Percentiles rank a stretch among this genome's conserved stretches.
Conservation (phyloP, 2,113 vertebrate species). For the Nycticebus coucang region DNA sequence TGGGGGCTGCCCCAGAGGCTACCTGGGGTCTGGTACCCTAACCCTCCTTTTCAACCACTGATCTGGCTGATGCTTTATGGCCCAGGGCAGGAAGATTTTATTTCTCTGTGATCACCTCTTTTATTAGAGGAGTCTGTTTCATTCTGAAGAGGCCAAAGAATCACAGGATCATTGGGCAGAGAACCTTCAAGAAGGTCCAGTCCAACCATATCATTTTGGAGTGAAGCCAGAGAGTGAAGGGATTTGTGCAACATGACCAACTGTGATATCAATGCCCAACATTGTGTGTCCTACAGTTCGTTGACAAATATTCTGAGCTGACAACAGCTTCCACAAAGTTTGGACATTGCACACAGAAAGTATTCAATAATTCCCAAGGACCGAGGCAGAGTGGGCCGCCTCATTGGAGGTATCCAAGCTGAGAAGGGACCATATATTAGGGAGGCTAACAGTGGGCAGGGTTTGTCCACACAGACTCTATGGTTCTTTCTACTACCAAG, state of each 20-base stretch:
- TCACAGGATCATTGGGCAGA: neutral
- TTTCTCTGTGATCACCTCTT: neutral
- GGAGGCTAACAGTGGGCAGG: neutral
- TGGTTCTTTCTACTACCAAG: neutral
- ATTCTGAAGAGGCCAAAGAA: neutral
- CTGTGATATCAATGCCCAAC: neutral
- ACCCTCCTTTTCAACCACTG: neutral
- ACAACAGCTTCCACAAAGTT: neutral
- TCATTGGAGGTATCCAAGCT: neutral
- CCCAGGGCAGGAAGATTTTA: neutral
- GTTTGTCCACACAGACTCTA: neutral
- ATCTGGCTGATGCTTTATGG: neutral
- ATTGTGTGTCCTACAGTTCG: neutral
- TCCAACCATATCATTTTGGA: neutral
- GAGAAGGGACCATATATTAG: neutral
- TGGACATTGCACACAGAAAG: neutral
- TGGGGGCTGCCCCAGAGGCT: neutral
- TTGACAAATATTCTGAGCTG: neutral
- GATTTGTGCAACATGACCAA: neutral
- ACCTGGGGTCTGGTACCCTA: neutral
- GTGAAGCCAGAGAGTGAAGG: neutral
- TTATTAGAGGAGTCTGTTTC: neutral
- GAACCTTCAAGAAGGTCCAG: neutral
- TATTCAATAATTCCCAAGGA: conserved; percentile 25
- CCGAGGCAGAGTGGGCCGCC: neutral